A percentile compares a stretch with the other conserved stretches of the same genome.
phyloP scores from a whole-genome alignment of 2,888 invertebrate species.

The Eupsilia transversa region DNA sequence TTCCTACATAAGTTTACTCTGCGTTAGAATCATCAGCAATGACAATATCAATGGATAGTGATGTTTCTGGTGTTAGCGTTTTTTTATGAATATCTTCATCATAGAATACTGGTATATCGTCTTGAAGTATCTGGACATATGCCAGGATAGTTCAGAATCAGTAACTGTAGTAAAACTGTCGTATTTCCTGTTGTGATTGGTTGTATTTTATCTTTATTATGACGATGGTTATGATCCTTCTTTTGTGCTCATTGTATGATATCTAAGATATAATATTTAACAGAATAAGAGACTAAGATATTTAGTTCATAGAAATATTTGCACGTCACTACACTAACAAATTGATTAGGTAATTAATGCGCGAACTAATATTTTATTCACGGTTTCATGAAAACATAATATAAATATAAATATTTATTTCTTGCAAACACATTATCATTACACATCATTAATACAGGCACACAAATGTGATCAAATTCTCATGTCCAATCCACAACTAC shows the following conservation, averaged over 20 bases:
- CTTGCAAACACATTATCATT: neutral
- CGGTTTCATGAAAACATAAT: neutral
- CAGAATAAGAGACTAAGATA: neutral
- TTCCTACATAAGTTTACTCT: slow-evolving; percentile 35
- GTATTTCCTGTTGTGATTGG: slow-evolving; percentile 39
- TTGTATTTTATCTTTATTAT: slow-evolving; percentile 25
- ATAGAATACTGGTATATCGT: slow-evolving; percentile 30
- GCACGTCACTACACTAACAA: neutral
- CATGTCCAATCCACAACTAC: slow-evolving; percentile 5
- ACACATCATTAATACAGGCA: neutral
- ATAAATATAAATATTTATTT: neutral
- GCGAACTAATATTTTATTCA: neutral
- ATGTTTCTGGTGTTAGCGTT: slow-evolving; percentile 33
- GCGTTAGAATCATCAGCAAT: slow-evolving; percentile 49
- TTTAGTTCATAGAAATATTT: neutral
- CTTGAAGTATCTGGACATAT: slow-evolving; percentile 42
- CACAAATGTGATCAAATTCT: neutral
- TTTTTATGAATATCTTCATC: slow-evolving; percentile 41
- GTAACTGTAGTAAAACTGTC: slow-evolving; percentile 16
- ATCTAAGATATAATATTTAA: neutral
- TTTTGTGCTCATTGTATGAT: slow-evolving; percentile 13
- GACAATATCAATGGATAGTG: slow-evolving; percentile 25
- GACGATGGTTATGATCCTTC: slow-evolving; percentile 11
- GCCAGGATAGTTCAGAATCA: slow-evolving; percentile 43
- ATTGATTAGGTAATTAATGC: neutral